These are phyloP conservation scores for Alligator sinensis DNA, from an alignment of 2,113 vertebrate genomes.

Conservation along the genomic window DNA sequence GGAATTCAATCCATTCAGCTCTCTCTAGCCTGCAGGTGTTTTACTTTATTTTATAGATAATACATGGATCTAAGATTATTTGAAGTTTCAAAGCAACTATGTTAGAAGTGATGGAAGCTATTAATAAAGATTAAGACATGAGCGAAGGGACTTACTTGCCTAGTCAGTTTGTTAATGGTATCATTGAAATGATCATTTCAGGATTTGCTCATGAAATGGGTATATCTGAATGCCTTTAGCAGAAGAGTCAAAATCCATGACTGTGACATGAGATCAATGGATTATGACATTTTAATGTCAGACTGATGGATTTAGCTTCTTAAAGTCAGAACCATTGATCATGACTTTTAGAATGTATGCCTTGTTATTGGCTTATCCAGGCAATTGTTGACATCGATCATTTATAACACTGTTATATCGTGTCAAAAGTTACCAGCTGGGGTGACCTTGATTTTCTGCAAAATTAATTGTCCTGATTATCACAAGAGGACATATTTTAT, in stretches of 20 bases:
- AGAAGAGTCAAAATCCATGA: constrained; percentile 26
- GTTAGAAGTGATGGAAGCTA: background rate
- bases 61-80: background rate
- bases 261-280: constrained; percentile 40
- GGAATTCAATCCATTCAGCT: background rate
- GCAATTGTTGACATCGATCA: constrained; percentile 26
- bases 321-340: constrained; percentile 54
- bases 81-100: background rate
- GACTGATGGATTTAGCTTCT: constrained; percentile 53
- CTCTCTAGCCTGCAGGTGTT: background rate
- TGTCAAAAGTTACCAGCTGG: background rate
- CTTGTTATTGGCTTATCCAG: constrained; percentile 48
- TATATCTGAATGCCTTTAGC: background rate
- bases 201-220: background rate
- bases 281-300: constrained; percentile 68
- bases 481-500: background rate
- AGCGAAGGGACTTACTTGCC: background rate
- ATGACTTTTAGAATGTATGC: constrained; percentile 34
- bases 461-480: constrained; percentile 26
- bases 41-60: background rate
- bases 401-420: constrained; percentile 21
- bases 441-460: background rate
- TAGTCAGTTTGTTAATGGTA: background rate
- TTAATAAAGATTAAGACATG: background rate
- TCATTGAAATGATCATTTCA: background rate